Evolutionary conservation across 2,888 invertebrate species (phyloP).

Genomic region (Dryococelus australis): DNA sequence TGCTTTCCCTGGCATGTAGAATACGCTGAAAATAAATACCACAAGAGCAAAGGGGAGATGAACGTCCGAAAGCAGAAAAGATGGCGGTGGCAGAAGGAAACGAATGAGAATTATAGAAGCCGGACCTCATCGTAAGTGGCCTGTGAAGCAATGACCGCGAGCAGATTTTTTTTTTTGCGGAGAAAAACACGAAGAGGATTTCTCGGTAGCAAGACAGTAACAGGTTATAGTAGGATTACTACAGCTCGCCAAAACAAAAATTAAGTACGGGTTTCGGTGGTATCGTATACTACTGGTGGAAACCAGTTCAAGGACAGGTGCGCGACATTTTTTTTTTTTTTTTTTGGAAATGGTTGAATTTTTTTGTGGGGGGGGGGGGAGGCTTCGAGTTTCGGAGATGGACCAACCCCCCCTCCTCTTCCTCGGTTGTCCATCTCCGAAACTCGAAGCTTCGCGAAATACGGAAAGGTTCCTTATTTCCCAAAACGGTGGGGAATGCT

Average conservation of each 20-base stretch:
- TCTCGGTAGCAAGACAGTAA: background rate
- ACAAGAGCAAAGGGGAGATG: background rate
- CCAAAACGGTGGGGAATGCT: no score
- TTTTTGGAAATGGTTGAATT: no score
- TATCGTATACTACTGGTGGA: background rate
- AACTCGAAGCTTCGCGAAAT: no score
- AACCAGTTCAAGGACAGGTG: background rate
- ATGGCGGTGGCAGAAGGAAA: background rate
- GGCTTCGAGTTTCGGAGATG: no score
- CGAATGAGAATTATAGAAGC: background rate
- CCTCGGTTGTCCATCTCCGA: no score
- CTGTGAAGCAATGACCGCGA: slow-evolving; percentile 3
- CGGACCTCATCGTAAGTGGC: background rate
- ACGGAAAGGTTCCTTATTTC: no score
- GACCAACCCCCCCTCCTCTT: no score
- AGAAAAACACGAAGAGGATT: background rate
- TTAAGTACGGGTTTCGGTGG: background rate
- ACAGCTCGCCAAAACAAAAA: background rate
- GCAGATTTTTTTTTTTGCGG: background rate
- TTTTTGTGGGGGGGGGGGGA: no score
- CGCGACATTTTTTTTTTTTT: background rate
- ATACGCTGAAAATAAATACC: no score
- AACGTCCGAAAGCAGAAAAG: background rate
- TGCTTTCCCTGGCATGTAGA: no score
- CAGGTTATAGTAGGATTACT: background rate